These are phyloP conservation scores for Clarias platycephalus DNA, from an alignment of 2,797 vertebrate species.

Conservation along the genomic window DNA sequence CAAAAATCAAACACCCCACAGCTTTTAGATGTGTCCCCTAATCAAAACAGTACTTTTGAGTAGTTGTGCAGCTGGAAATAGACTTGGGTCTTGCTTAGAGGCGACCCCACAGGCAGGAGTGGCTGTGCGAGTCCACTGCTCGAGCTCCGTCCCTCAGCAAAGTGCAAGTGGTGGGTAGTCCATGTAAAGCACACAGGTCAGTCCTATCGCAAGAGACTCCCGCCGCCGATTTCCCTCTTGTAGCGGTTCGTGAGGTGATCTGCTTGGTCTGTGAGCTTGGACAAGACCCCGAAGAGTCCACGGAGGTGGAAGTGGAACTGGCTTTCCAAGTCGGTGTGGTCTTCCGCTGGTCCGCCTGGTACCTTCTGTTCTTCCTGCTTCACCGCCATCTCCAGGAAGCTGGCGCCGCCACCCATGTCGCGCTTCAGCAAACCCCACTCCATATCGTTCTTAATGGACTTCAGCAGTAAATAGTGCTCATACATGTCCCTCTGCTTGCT, in stretches of 20 bases:
- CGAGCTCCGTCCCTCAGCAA: background rate
- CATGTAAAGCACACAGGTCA: background rate
- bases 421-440: conserved; percentile 78
- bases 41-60: background rate
- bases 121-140: background rate
- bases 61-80: background rate
- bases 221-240: conserved; percentile 78
- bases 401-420: conserved; percentile 72
- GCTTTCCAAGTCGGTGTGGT: conserved; percentile 70
- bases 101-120: background rate
- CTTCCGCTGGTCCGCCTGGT: conserved; percentile 55
- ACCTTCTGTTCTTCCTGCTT: conserved; percentile 68
- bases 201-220: conserved; percentile 74
- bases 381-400: conserved; percentile 77
- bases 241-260: conserved; percentile 79
- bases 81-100: background rate
- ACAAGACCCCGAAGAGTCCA: conserved; percentile 79
- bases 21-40: background rate
- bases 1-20: no score
- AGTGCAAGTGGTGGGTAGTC: conserved; percentile 3
- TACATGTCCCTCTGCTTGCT: conserved; percentile 82
- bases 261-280: conserved; percentile 77
- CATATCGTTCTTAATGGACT: conserved; percentile 82
- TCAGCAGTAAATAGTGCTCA: conserved; percentile 80
- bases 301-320: conserved; percentile 79